phyloP scores from a whole-genome alignment of 2,113 vertebrate genomes.

The Pseudolaguvia tuberculata region DNA sequence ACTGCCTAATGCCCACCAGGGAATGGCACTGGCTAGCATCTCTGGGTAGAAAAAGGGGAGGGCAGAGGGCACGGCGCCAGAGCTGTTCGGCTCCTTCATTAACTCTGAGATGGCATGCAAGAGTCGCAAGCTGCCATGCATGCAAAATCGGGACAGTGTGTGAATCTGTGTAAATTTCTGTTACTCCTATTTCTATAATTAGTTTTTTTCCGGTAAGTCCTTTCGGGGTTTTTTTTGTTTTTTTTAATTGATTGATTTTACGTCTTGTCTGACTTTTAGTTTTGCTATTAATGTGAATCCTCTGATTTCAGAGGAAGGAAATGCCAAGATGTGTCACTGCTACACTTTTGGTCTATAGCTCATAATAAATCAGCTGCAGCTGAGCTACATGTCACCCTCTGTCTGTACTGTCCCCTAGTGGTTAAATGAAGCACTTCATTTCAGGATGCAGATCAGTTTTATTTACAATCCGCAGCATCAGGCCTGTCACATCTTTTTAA shows the following conservation, averaged over 20 bases:
- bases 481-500: constrained; percentile 22
- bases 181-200: not conserved
- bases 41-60: constrained; percentile 25
- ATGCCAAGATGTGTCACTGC: constrained; percentile 18
- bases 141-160: constrained; percentile 51
- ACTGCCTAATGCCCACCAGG: constrained; percentile 45
- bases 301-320: constrained; percentile 31
- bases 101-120: constrained; percentile 65
- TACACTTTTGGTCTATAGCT: constrained; percentile 6
- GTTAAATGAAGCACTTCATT: constrained; percentile 8
- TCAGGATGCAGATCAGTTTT: constrained; percentile 3
- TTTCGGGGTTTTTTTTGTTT: not conserved
- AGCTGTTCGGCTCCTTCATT: constrained; percentile 69
- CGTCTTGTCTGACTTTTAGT: not conserved
- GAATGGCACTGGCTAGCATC: constrained; percentile 40
- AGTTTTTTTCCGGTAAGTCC: not conserved
- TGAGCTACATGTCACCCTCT: constrained; percentile 13
- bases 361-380: constrained; percentile 11
- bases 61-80: constrained; percentile 59
- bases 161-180: not conserved
- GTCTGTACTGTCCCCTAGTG: constrained; percentile 70
- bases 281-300: not conserved
- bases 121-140: constrained; percentile 73
- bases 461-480: constrained; percentile 6
- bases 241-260: not conserved